phyloP scores from a whole-genome alignment of 2,113 vertebrate genomes.

The Sialia sialis region DNA sequence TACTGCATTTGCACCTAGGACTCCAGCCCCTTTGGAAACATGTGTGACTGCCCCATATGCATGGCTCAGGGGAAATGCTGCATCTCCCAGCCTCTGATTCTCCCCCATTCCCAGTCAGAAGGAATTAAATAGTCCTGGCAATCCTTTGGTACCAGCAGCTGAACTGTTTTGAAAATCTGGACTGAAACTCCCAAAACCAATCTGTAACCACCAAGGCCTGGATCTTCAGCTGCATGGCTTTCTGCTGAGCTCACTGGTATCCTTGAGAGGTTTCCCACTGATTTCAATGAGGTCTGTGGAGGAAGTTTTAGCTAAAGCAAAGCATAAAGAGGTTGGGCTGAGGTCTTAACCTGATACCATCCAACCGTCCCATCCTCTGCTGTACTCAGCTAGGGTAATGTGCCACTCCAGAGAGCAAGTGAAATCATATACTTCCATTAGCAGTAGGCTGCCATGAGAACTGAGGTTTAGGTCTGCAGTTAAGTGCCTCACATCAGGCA shows the following conservation, averaged over 20 bases:
- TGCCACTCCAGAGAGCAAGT: background rate
- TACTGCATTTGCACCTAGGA: background rate
- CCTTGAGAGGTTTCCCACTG: background rate
- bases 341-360: background rate
- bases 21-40: background rate
- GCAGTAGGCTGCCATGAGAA: background rate
- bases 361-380: background rate
- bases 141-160: background rate
- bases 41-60: background rate
- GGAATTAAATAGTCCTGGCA: background rate
- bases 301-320: background rate
- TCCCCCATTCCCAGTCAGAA: background rate
- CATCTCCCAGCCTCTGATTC: background rate
- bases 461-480: background rate
- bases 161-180: background rate
- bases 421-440: background rate
- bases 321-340: background rate
- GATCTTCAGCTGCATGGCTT: background rate
- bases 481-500: background rate
- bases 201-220: background rate
- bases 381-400: background rate
- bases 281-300: background rate
- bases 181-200: background rate
- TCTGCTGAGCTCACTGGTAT: background rate
- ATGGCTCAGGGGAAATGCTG: background rate